phyloP scores from a whole-genome alignment of 92 coral and sea anemone species.

The Chrysogorgia sp. region DNA sequence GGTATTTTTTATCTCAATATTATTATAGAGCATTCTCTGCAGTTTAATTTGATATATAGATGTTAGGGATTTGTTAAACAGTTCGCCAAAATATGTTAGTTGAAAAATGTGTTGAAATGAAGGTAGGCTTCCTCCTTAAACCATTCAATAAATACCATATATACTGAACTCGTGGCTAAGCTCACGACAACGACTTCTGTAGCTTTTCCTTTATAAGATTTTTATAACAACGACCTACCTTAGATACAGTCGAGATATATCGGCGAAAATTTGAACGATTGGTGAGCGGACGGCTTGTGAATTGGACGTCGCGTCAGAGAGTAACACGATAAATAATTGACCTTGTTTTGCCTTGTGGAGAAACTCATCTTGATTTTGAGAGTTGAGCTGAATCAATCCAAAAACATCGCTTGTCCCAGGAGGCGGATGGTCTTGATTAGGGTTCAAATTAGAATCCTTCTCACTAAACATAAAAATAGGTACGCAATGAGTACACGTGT shows the following conservation, averaged over 20 bases:
- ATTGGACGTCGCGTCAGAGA: conserved; percentile 67
- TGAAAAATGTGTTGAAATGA: too few relatives aligned
- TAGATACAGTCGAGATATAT: conserved; percentile 55
- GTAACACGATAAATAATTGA: conserved; percentile 73
- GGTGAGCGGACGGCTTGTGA: conserved; percentile 73
- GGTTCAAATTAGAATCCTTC: conserved; percentile 15
- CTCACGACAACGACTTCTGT: too few relatives aligned
- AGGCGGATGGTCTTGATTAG: background rate
- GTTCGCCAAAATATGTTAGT: too few relatives aligned
- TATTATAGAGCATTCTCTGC: too few relatives aligned
- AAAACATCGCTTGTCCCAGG: conserved; percentile 33
- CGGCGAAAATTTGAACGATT: conserved; percentile 71
- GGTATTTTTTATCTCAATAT: too few relatives aligned
- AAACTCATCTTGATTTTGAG: conserved; percentile 65
- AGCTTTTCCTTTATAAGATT: too few relatives aligned
- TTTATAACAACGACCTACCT: conserved; percentile 53
- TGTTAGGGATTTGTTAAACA: too few relatives aligned
- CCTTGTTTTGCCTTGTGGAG: conserved; percentile 72
- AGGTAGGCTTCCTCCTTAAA: too few relatives aligned
- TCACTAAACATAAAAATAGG: background rate
- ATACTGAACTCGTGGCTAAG: too few relatives aligned
- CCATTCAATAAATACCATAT: too few relatives aligned
- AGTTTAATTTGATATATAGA: too few relatives aligned
- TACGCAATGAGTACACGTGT: too few relatives aligned
- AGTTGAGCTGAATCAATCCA: conserved; percentile 76